Base-by-base conservation (phyloP, 2,113 vertebrate genomes). In the Gavialis gangeticus region DNA sequence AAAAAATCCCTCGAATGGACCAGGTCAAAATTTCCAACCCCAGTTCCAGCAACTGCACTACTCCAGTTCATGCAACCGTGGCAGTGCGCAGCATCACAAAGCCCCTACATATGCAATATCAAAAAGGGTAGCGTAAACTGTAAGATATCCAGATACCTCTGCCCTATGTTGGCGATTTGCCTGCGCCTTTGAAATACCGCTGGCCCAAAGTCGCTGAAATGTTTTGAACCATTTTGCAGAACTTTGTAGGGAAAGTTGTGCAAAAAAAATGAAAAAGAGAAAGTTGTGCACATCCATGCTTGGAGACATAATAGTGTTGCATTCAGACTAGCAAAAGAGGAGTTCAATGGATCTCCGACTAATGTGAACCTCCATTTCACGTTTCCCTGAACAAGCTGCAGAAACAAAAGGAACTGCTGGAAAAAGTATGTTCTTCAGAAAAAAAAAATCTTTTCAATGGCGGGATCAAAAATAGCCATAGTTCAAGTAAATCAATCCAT, bases 401-500 rank as follows among this genome's bases (percentile, higher is more conserved):
- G 75, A 84, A 97, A 95, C 84, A 30, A 93, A 94, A 95, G 1
- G 92, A 96, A 90, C 88, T 83, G 66, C 87, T 77, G 94, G 89
- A 94, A 91, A 95, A 95, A 96, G 85, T 77, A 16, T 30, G 27
- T 91, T 96, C 91, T 80, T 95, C 91, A 95, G 89, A 46, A 46
- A 46, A 46, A 46, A 46, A 46, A 93, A 91, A 56, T 79, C 91
- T 96, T 37, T 73, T 12, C 90, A 86, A 93, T 94, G 95, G 95
- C 84, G 92, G 77, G 87, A 95, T 92, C 96, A 94, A 64, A 96
- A 97, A 94, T 91, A 95, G 85, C 93, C 93, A 97, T 94, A 97
- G 96, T 97, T 97, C 97, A 96, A 95, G 73, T 91, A 97, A 97
- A 96, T 85, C 59, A 46, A 95, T 97, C 93, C 91, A 90, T 78